phyloP scores from a whole-genome alignment of 2,888 invertebrate species.

The Sphaeridia pumilis region DNA sequence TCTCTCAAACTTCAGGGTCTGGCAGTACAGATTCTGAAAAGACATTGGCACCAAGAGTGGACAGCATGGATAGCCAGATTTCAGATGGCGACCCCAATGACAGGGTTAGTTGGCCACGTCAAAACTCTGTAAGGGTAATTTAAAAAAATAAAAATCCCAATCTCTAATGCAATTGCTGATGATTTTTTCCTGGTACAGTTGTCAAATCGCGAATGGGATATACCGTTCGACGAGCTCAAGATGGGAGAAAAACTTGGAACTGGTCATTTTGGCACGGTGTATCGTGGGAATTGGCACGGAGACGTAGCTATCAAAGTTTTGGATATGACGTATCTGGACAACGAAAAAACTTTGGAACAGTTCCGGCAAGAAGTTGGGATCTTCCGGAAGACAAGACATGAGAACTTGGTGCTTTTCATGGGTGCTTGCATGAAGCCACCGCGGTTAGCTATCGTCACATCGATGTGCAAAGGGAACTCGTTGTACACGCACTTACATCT shows the following conservation, averaged over 20 bases:
- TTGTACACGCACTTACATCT: constrained; percentile 87
- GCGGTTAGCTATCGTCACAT: constrained; percentile 89
- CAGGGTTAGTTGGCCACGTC: constrained; percentile 41
- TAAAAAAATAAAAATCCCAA: too few species aligned
- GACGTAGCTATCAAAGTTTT: constrained; percentile 94
- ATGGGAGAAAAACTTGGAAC: constrained; percentile 74
- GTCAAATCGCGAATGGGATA: constrained; percentile 93
- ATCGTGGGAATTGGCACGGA: constrained; percentile 93
- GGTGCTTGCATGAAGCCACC: constrained; percentile 99
- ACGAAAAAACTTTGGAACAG: constrained; percentile 73
- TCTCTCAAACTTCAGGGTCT: constrained; percentile 47
- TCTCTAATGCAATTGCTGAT: too few species aligned
- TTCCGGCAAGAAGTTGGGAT: constrained; percentile 93
- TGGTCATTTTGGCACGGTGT: constrained; percentile 89
- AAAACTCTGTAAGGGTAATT: constrained; percentile 45
- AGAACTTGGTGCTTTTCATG: constrained; percentile 97
- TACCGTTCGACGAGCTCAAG: constrained; percentile 86
- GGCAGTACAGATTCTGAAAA: constrained; percentile 74
- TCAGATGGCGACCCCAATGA: constrained; percentile 48
- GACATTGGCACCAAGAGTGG: constrained; percentile 60
- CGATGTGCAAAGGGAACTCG: constrained; percentile 90
- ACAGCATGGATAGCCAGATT: constrained; percentile 70
- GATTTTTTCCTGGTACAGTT: constrained; percentile 45
- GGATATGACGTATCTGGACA: constrained; percentile 78
- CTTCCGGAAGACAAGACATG: constrained; percentile 94